Percentiles rank a stretch among this genome's conserved stretches.
phyloP scores from a whole-genome alignment of 2,888 invertebrate genomes.

The Galerucella nymphaeae region DNA sequence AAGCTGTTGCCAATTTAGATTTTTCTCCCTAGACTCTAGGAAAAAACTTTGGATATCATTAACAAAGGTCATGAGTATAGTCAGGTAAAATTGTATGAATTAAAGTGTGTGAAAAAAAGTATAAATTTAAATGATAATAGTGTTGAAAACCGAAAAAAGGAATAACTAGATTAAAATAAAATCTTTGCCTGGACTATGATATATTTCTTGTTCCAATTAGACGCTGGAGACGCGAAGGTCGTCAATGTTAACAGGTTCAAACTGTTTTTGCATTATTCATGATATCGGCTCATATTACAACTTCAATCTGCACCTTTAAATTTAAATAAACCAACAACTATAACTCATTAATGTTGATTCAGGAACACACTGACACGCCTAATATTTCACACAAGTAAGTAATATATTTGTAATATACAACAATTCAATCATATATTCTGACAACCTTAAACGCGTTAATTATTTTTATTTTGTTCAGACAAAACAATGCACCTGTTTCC shows the following conservation, averaged over 20 bases:
- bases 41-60: too few relatives aligned
- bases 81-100: too few relatives aligned
- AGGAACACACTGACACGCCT: conserved; percentile 1
- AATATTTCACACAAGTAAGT: not conserved
- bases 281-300: not conserved
- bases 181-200: not conserved
- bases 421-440: not conserved
- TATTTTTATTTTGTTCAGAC: not conserved
- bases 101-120: too few relatives aligned
- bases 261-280: not conserved
- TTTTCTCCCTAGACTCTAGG: too few relatives aligned
- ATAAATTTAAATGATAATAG: too few relatives aligned
- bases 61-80: too few relatives aligned
- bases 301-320: conserved; percentile 1
- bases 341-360: not conserved
- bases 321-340: not conserved
- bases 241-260: conserved; percentile 8
- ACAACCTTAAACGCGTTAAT: not conserved
- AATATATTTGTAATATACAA: not conserved
- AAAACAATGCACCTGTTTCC: conserved; percentile 2
- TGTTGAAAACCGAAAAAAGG: too few relatives aligned
- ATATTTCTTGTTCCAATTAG: not conserved
- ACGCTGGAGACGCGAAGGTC: not conserved
- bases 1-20: too few relatives aligned
- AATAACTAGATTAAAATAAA: not conserved